Conservation (phyloP, 1,140 invertebrate genomes). For the Elymnias hypermnestra region DNA sequence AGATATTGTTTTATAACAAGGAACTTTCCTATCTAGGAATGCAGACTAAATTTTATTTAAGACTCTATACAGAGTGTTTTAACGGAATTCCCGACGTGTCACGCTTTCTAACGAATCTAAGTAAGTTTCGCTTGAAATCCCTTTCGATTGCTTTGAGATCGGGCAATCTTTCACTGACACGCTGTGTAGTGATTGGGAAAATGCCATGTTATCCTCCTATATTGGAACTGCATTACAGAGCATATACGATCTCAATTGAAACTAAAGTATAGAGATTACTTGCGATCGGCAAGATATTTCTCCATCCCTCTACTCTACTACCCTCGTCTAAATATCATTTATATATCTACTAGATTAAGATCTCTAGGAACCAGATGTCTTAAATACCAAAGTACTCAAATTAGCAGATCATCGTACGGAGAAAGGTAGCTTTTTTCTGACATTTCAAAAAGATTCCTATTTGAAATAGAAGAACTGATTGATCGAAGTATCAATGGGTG, state of each 20-base stretch:
- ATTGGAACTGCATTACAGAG: constrained; percentile 6
- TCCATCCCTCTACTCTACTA: too few species aligned
- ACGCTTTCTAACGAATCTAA: constrained; percentile 3
- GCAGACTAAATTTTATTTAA: constrained; percentile 9
- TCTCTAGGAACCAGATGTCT: too few species aligned
- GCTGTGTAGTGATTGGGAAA: constrained; percentile 8
- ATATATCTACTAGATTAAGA: too few species aligned
- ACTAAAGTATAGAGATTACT: constrained; percentile 7
- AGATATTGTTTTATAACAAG: too few species aligned
- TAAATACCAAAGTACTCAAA: too few species aligned
- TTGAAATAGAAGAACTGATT: too few species aligned
- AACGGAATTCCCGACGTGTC: constrained; percentile 12
- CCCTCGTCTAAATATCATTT: too few species aligned
- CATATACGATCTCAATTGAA: background rate
- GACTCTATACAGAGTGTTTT: constrained; percentile 3
- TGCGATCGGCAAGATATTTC: background rate
- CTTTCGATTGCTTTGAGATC: background rate
- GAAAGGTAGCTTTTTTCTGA: too few species aligned
- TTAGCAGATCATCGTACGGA: too few species aligned
- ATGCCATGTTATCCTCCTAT: constrained; percentile 3
- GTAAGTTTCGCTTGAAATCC: background rate
- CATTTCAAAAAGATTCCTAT: too few species aligned
- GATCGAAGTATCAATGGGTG: too few species aligned
- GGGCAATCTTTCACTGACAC: constrained; percentile 8
- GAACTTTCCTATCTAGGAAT: too few species aligned